A percentile compares a stretch with the other conserved stretches of the same genome.
Evolutionary conservation across 2,888 invertebrate genomes (phyloP).

Genomic region (Polydrusus pterygomalis): DNA sequence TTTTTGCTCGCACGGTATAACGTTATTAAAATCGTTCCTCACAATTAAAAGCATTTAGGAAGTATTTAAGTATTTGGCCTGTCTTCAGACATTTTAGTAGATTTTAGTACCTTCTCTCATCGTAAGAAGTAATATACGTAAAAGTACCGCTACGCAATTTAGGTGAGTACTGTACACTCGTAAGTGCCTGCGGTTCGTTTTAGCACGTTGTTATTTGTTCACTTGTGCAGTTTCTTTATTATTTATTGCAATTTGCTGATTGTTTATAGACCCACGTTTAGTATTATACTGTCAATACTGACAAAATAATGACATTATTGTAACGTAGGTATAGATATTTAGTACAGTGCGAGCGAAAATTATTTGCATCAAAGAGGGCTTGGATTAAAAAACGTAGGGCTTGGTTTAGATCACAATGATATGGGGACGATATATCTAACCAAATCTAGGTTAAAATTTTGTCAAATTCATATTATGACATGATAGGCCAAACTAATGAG

Average conservation of each 20-base stretch:
- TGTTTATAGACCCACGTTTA: too few relatives aligned
- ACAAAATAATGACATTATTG: too few relatives aligned
- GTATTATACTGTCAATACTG: too few relatives aligned
- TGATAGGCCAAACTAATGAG: too few relatives aligned
- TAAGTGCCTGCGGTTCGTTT: background rate
- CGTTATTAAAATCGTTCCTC: background rate
- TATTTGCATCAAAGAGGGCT: too few relatives aligned
- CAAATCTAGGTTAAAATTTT: too few relatives aligned
- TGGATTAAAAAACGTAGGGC: too few relatives aligned
- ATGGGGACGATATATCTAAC: too few relatives aligned
- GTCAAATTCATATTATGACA: too few relatives aligned
- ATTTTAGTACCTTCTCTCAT: background rate
- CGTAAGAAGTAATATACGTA: background rate
- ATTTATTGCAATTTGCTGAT: background rate
- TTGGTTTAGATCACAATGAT: too few relatives aligned
- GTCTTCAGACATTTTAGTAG: background rate
- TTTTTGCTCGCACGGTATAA: background rate
- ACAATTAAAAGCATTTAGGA: slow-evolving; percentile 13
- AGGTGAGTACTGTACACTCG: background rate
- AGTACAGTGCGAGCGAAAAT: too few relatives aligned
- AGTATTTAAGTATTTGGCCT: background rate
- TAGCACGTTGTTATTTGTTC: background rate
- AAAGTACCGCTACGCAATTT: background rate
- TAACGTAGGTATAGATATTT: too few relatives aligned
- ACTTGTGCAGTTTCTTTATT: background rate